Percentiles rank a stretch among this genome's conserved stretches.
phyloP scores from a whole-genome alignment of 1,140 invertebrate genomes.

The Melipona quadrifasciata region DNA sequence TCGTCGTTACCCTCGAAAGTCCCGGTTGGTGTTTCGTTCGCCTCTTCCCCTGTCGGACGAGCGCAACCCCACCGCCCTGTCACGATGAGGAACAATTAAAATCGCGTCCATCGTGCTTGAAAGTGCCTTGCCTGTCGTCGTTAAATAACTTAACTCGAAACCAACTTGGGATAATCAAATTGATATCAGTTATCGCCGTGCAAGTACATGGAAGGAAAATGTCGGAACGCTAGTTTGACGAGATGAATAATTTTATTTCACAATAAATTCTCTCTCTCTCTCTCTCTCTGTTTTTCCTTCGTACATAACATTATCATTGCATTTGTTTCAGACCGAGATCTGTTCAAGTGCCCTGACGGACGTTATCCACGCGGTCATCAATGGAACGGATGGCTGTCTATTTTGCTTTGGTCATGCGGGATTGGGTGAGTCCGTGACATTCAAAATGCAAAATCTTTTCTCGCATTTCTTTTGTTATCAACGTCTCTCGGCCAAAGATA shows the following conservation, averaged over 20 bases:
- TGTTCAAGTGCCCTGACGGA: conserved; percentile 94
- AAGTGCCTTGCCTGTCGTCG: background rate
- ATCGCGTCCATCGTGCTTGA: conserved; percentile 33
- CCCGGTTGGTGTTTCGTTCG: conserved; percentile 24
- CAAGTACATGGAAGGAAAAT: background rate
- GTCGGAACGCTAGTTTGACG: background rate
- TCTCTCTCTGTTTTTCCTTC: background rate
- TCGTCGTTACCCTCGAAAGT: conserved; percentile 62
- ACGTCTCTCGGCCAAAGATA: background rate
- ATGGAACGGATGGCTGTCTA: conserved; percentile 95
- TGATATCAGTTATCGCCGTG: conserved; percentile 2
- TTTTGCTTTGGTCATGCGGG: conserved; percentile 96
- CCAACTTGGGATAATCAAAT: background rate
- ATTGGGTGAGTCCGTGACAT: conserved; percentile 86
- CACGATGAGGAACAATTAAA: conserved; percentile 60
- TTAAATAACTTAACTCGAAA: conserved; percentile 4
- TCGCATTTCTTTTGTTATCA: background rate
- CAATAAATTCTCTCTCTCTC: background rate
- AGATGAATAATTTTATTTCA: background rate
- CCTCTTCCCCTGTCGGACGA: background rate
- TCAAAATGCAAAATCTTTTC: background rate
- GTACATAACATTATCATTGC: background rate
- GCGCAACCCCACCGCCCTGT: background rate
- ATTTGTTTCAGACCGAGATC: conserved; percentile 90
- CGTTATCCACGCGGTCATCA: conserved; percentile 96